phyloP scores from a whole-genome alignment of 1,140 invertebrate genomes.

The Popillia japonica region DNA sequence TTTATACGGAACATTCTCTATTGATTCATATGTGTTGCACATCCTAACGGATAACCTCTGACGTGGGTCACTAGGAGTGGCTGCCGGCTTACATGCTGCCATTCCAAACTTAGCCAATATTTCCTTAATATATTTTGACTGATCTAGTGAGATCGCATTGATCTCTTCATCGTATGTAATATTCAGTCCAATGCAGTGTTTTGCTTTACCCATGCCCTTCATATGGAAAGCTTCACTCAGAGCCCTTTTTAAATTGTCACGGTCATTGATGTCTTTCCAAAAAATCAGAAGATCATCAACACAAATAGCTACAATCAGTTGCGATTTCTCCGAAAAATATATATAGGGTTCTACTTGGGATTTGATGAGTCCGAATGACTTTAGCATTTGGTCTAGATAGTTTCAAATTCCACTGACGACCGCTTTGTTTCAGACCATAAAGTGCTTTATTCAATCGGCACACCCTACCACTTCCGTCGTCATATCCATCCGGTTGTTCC shows the following conservation, averaged over 20 bases:
- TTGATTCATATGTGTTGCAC: too few relatives aligned
- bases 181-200: not conserved
- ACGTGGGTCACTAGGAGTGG: too few relatives aligned
- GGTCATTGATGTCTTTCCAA: not conserved
- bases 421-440: too few relatives aligned
- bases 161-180: too few relatives aligned
- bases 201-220: not conserved
- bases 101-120: too few relatives aligned
- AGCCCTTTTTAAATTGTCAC: too few relatives aligned
- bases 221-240: not conserved
- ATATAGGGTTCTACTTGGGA: not conserved
- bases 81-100: too few relatives aligned
- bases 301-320: not conserved
- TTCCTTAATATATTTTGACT: too few relatives aligned
- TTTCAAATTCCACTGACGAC: constrained; percentile 42
- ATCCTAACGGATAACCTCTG: too few relatives aligned
- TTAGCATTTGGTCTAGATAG: not conserved
- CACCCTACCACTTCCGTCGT: not conserved
- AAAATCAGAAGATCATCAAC: constrained; percentile 3
- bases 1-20: too few relatives aligned
- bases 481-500: constrained; percentile 52
- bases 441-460: too few relatives aligned
- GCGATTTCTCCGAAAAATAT: not conserved
- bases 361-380: constrained; percentile 6
- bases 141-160: too few relatives aligned